Evolutionary conservation across 2,888 invertebrate species (phyloP), one percentile per base, ranked within the genome.

Genomic region (Hedychridium roseum): DNA sequence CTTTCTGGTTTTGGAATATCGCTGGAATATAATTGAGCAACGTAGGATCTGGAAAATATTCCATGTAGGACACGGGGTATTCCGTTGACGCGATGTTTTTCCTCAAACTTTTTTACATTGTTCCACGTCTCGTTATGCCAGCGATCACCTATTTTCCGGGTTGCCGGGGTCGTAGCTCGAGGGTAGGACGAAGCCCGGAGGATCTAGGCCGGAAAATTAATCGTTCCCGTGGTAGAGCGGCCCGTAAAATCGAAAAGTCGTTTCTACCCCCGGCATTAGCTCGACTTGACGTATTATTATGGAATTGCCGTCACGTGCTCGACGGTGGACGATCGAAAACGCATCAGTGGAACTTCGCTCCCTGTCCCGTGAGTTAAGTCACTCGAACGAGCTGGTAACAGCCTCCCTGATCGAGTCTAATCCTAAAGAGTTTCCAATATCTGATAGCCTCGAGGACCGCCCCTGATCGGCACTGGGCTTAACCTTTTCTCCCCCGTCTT

Each of bases 371-470:
- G 51, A 52, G 59, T 64, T 64, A 57, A 61, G 57, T 57, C 55
- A 55, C 59, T 53, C 40, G 48, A 64, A 57, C 57, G 58, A 61
- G 62, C 64, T 56, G 57, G 65, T 69, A 68, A 65, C 68, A 60
- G 61, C 54, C 58, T 43, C 49, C 49, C 32, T 55, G 63, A 61
- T 65, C 61, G 54, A 57, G 55, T 63, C 56, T 64, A 69, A 70
- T 66, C 62, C 67, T 70, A 65, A 68, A 67, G 63, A 66, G 58
- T 71, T 71, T 71, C 71, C 71, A 57, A 71, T 71, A 71, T 71
- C 70, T 60, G 71, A 70, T 64, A 59, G 50, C 54, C 38, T 42
- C 23, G 3, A 28, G 50, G 39, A 39, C 39, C 35, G 34, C 35
- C 36, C 42, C 31, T 37, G 48, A 57, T 61, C 53, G 50, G 46